Percentiles rank a stretch among this genome's conserved stretches.
These are phyloP conservation scores for Phaenicophaeus curvirostris DNA, from an alignment of 2,797 vertebrate species.

Conservation along the genomic window DNA sequence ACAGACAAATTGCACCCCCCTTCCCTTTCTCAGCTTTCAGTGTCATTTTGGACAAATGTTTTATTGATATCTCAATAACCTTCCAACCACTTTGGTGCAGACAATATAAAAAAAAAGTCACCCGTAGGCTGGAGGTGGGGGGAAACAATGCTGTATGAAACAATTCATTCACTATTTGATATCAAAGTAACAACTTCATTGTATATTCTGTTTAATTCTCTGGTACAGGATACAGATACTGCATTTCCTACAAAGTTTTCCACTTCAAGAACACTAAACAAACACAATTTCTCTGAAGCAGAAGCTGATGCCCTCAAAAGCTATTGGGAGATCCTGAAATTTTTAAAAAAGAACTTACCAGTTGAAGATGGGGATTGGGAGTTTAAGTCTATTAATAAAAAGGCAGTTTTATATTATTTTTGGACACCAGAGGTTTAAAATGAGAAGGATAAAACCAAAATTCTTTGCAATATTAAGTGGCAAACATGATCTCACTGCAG, in stretches of 20 bases:
- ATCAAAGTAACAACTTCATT: not conserved
- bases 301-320: not conserved
- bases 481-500: not conserved
- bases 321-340: not conserved
- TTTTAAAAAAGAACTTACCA: not conserved
- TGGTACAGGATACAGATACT: not conserved
- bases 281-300: not conserved
- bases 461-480: not conserved
- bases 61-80: not conserved
- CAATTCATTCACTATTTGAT: not conserved
- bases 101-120: not conserved
- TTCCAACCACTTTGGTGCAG: not conserved
- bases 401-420: not conserved
- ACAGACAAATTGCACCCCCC: not conserved
- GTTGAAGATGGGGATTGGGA: not conserved
- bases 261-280: not conserved
- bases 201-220: not conserved
- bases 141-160: not conserved
- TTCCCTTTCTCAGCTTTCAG: not conserved
- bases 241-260: not conserved
- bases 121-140: not conserved
- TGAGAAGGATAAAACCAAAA: not conserved
- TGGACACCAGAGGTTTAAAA: not conserved
- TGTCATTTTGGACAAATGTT: not conserved
- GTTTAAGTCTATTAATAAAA: slow-evolving; percentile 1